Evolutionary conservation across 92 coral and sea anemone species (phyloP).

Genomic region (Ricordea florida): DNA sequence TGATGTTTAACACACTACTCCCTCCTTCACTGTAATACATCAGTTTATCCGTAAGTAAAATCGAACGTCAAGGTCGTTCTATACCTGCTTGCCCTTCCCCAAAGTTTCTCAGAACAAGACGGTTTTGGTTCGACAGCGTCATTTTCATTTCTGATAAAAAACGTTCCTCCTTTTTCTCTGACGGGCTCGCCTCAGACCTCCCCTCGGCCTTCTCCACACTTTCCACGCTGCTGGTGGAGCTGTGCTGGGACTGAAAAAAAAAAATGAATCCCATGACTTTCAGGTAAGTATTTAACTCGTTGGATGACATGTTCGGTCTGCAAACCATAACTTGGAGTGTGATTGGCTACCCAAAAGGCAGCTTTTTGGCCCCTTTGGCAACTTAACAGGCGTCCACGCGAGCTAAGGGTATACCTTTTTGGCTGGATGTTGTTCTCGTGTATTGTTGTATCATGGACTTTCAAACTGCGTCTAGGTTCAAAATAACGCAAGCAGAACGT

Average conservation of each 20-base stretch:
- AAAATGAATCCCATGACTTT: background rate
- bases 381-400: too few relatives aligned
- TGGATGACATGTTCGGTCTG: too few relatives aligned
- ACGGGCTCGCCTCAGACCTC: background rate
- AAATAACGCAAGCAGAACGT: too few relatives aligned
- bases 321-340: too few relatives aligned
- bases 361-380: too few relatives aligned
- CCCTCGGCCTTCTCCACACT: constrained; percentile 25
- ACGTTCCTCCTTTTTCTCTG: background rate
- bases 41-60: too few relatives aligned
- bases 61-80: background rate
- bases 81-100: background rate
- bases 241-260: constrained; percentile 50
- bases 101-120: background rate
- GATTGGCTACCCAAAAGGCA: too few relatives aligned
- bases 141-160: constrained; percentile 28
- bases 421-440: background rate
- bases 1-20: too few relatives aligned
- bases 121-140: constrained; percentile 13
- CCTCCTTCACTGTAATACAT: too few relatives aligned
- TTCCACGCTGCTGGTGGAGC: constrained; percentile 71
- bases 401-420: too few relatives aligned
- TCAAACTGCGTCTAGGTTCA: too few relatives aligned
- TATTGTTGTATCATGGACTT: background rate
- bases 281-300: too few relatives aligned